Percentiles rank a stretch among this genome's conserved stretches.
Conservation (phyloP, 2,888 invertebrate genomes). For the Cactoblastis cactorum region DNA sequence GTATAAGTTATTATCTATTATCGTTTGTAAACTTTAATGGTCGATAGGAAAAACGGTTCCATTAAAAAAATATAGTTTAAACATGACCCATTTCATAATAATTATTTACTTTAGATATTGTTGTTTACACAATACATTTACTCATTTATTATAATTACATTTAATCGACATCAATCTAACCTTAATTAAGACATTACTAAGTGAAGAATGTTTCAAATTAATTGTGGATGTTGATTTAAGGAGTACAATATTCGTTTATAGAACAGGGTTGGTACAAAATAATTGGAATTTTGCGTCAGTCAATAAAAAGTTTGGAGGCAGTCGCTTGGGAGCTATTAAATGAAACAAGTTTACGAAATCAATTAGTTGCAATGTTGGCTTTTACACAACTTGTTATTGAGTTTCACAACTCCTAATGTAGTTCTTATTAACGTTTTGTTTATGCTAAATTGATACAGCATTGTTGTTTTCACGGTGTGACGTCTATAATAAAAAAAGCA, state of each 20-base stretch:
- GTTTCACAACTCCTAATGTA: slow-evolving; percentile 54
- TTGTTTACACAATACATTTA: no score
- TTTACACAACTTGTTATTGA: slow-evolving; percentile 60
- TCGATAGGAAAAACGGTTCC: no score
- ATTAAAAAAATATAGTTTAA: no score
- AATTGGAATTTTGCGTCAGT: slow-evolving; percentile 44
- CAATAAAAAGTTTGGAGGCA: slow-evolving; percentile 50
- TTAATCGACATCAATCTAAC: neutral
- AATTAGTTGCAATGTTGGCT: slow-evolving; percentile 64
- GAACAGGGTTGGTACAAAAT: slow-evolving; percentile 31
- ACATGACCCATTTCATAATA: no score
- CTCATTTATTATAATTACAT: neutral
- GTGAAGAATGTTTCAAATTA: slow-evolving; percentile 7
- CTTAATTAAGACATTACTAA: neutral
- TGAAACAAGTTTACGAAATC: slow-evolving; percentile 64
- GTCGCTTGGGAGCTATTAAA: slow-evolving; percentile 56
- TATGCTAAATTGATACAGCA: slow-evolving; percentile 24
- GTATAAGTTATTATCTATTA: no score
- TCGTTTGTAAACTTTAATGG: no score
- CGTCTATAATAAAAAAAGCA: no score
- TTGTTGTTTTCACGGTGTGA: no score
- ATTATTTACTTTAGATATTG: no score
- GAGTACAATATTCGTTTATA: slow-evolving; percentile 10
- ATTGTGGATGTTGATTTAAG: slow-evolving; percentile 8
- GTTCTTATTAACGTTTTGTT: slow-evolving; percentile 31